phyloP scores from a whole-genome alignment of 1,140 invertebrate species.

The Hypothenemus hampei region DNA sequence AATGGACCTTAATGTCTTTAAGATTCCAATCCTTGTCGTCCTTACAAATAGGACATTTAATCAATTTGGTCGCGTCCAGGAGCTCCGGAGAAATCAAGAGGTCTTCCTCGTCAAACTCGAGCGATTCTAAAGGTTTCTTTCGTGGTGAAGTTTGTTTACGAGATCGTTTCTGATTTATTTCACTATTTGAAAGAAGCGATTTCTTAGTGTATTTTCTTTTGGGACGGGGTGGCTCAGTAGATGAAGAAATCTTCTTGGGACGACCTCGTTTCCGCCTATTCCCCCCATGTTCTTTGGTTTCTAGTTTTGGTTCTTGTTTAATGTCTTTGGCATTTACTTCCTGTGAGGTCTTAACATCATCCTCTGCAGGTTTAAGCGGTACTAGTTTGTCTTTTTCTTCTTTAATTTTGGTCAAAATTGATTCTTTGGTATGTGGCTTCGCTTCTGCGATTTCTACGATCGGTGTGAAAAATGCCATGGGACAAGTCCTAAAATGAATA shows the following conservation, averaged over 20 bases:
- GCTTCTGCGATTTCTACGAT: conserved; percentile 30
- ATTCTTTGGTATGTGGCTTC: conserved; percentile 6
- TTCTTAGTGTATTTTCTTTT: conserved; percentile 14
- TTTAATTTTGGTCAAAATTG: not conserved
- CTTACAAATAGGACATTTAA: conserved; percentile 33
- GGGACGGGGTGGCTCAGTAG: conserved; percentile 6
- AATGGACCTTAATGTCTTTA: conserved; percentile 31
- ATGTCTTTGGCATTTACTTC: not conserved
- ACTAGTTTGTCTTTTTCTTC: not conserved
- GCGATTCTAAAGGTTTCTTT: conserved; percentile 14
- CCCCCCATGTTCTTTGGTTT: conserved; percentile 2
- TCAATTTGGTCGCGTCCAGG: conserved; percentile 17
- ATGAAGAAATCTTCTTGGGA: conserved; percentile 23
- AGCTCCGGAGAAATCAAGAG: conserved; percentile 15
- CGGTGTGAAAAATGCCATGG: conserved; percentile 31
- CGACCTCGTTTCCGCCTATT: conserved; percentile 29
- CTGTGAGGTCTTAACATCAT: not conserved
- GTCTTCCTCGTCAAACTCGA: conserved; percentile 21
- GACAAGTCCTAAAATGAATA: conserved; percentile 23
- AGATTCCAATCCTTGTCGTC: conserved; percentile 27
- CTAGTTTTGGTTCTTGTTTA: conserved; percentile 9
- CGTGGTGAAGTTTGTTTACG: conserved; percentile 14
- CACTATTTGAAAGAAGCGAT: not conserved
- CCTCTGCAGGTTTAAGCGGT: not conserved
- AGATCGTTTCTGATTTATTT: not conserved